phyloP scores from a whole-genome alignment of 2,113 vertebrate genomes.

The Podarcis muralis region DNA sequence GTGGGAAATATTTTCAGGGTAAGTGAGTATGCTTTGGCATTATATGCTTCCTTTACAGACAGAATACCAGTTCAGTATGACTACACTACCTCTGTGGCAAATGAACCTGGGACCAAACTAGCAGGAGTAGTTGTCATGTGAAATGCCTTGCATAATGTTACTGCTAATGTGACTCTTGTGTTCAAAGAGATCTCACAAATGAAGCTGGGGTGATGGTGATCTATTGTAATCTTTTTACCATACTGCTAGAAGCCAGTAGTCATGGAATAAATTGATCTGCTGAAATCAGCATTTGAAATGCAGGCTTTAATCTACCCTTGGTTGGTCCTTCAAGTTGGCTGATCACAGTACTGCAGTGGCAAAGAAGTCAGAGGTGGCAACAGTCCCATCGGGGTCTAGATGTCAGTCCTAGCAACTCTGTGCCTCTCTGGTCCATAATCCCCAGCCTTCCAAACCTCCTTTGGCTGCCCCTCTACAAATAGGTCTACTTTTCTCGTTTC shows the following conservation, averaged over 20 bases:
- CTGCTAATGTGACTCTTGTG: too few relatives aligned
- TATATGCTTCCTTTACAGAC: neutral
- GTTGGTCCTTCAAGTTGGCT: neutral
- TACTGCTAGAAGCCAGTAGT: neutral
- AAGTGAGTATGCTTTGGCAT: neutral
- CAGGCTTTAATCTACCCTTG: neutral
- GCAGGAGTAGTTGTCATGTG: neutral
- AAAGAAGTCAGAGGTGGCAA: neutral
- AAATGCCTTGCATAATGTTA: neutral
- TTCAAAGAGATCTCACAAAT: too few relatives aligned
- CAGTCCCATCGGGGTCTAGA: neutral
- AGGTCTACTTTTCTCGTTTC: too few relatives aligned
- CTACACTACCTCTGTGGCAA: too few relatives aligned
- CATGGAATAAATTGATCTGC: neutral
- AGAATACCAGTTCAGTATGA: rapidly evolving
- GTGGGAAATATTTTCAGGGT: constrained; percentile 98
- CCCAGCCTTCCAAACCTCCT: neutral
- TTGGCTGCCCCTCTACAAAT: neutral
- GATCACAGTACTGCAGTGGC: neutral
- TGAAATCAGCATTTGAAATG: neutral
- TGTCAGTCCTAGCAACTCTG: too few relatives aligned
- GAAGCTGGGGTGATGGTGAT: neutral
- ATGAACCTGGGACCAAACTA: neutral
- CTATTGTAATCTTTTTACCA: neutral
- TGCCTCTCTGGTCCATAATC: too few relatives aligned